Evolutionary conservation across 2,888 invertebrate genomes (phyloP).

Genomic region (Ichneumoninae sp.): DNA sequence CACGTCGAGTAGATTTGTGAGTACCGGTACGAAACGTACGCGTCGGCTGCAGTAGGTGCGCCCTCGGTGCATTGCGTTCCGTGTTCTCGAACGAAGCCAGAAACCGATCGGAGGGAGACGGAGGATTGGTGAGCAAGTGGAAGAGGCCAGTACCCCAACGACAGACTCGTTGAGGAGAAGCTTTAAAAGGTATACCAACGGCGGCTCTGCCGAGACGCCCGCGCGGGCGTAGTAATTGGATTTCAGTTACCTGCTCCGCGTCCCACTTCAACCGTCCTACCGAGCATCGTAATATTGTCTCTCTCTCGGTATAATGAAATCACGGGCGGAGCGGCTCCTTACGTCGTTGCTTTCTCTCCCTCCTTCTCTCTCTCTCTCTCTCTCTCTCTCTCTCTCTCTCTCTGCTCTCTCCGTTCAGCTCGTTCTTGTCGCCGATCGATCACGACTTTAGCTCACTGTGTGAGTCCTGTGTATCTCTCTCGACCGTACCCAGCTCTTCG

Average conservation of each 20-base stretch:
- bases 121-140: slow-evolving; percentile 19
- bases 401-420: background rate
- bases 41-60: slow-evolving; percentile 22
- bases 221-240: slow-evolving; percentile 64
- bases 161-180: slow-evolving; percentile 55
- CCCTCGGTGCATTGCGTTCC: slow-evolving; percentile 19
- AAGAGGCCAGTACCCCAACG: slow-evolving; percentile 23
- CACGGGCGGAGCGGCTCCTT: slow-evolving; percentile 53
- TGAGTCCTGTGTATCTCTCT: background rate
- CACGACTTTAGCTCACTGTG: slow-evolving; percentile 8
- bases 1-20: slow-evolving; percentile 37
- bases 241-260: slow-evolving; percentile 58
- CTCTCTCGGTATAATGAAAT: slow-evolving; percentile 58
- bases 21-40: slow-evolving; percentile 24
- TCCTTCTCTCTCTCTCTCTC: no score
- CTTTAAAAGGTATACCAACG: slow-evolving; percentile 63
- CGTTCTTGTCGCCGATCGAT: slow-evolving; percentile 28
- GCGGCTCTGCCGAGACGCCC: slow-evolving; percentile 53
- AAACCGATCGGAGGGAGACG: slow-evolving; percentile 36
- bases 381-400: background rate
- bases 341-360: slow-evolving; percentile 22
- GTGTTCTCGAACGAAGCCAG: slow-evolving; percentile 37
- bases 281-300: slow-evolving; percentile 65
- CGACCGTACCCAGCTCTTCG: background rate
- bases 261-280: slow-evolving; percentile 53